Percentiles rank a stretch among this genome's conserved stretches.
phyloP scores from a whole-genome alignment of 2,888 invertebrate genomes.

The Melipona bicolor region DNA sequence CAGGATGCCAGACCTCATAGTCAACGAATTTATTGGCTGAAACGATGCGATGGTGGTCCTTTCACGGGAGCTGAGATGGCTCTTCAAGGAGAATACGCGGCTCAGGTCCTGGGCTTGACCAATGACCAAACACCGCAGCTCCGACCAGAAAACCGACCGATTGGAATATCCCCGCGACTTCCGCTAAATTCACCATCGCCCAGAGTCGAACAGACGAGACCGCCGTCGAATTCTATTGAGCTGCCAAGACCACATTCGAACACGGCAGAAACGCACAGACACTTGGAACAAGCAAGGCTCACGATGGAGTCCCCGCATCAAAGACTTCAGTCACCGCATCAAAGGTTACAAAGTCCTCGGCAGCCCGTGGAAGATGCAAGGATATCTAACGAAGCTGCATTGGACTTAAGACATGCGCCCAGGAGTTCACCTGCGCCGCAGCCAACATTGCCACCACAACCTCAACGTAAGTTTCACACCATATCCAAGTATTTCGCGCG shows the following conservation, averaged over 20 bases:
- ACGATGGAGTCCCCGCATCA: slow-evolving; percentile 82
- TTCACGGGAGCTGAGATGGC: slow-evolving; percentile 96
- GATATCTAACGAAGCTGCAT: slow-evolving; percentile 78
- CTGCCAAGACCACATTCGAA: slow-evolving; percentile 79
- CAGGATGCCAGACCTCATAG: slow-evolving; percentile 93
- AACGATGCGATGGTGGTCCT: slow-evolving; percentile 95
- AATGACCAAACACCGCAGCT: slow-evolving; percentile 85
- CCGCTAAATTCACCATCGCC: slow-evolving; percentile 79
- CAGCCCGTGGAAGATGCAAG: slow-evolving; percentile 78
- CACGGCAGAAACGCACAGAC: slow-evolving; percentile 76
- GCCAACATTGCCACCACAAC: slow-evolving; percentile 77
- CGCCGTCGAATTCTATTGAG: slow-evolving; percentile 80
- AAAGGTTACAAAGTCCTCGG: slow-evolving; percentile 80
- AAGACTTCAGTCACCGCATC: slow-evolving; percentile 80
- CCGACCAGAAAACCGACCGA: slow-evolving; percentile 76
- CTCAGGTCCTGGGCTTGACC: slow-evolving; percentile 92
- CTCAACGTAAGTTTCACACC: slow-evolving; percentile 73
- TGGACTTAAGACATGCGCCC: slow-evolving; percentile 81
- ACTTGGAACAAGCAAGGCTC: slow-evolving; percentile 79
- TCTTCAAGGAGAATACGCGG: slow-evolving; percentile 96
- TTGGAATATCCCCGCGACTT: slow-evolving; percentile 80
- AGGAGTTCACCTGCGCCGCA: slow-evolving; percentile 79
- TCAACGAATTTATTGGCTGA: slow-evolving; percentile 96
- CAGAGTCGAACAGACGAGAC: slow-evolving; percentile 78
- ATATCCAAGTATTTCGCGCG: slow-evolving; percentile 1